A percentile compares a stretch with the other conserved stretches of the same genome.
Evolutionary conservation across 30 jellyfish, hydroid and myxozoan genomes (phyloP).

Genomic region (Aurelia coerulea): DNA sequence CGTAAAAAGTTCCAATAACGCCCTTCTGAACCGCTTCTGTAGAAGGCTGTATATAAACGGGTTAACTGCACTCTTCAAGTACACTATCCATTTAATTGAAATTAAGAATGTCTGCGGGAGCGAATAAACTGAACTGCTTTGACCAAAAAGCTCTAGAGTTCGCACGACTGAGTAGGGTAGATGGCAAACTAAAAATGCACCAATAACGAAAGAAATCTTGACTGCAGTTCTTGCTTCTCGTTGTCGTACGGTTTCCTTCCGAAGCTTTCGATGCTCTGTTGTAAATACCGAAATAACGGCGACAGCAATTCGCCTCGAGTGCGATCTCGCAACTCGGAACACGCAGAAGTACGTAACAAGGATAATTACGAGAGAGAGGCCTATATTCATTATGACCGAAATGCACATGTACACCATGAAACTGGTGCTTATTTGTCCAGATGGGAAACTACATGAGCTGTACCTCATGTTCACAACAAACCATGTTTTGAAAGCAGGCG

Average conservation of each 20-base stretch:
- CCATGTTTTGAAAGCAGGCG: constrained; percentile 71
- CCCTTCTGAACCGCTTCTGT: constrained; percentile 84
- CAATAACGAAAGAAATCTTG: constrained; percentile 78
- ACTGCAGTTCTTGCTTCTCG: constrained; percentile 86
- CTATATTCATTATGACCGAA: constrained; percentile 56
- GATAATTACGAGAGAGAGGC: constrained; percentile 59
- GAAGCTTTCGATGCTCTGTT: constrained; percentile 46
- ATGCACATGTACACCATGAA: constrained; percentile 62
- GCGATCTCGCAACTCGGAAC: constrained; percentile 88
- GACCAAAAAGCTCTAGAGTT: constrained; percentile 53
- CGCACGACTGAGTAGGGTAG: constrained; percentile 81
- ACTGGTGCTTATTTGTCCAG: constrained; percentile 28
- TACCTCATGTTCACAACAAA: constrained; percentile 67
- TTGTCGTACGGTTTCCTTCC: constrained; percentile 78
- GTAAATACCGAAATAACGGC: constrained; percentile 68
- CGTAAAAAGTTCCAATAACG: constrained; percentile 49
- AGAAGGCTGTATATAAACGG: constrained; percentile 81
- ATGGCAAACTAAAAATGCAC: constrained; percentile 83
- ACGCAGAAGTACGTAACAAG: constrained; percentile 79
- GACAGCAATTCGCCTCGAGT: constrained; percentile 79
- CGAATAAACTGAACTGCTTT: constrained; percentile 9
- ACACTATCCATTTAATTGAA: constrained; percentile 79
- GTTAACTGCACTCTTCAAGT: constrained; percentile 78
- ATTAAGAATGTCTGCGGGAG: constrained; percentile 49
- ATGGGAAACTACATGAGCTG: constrained; percentile 63